Conservation (phyloP, 2,888 invertebrate species). For the Eristalis tenax region DNA sequence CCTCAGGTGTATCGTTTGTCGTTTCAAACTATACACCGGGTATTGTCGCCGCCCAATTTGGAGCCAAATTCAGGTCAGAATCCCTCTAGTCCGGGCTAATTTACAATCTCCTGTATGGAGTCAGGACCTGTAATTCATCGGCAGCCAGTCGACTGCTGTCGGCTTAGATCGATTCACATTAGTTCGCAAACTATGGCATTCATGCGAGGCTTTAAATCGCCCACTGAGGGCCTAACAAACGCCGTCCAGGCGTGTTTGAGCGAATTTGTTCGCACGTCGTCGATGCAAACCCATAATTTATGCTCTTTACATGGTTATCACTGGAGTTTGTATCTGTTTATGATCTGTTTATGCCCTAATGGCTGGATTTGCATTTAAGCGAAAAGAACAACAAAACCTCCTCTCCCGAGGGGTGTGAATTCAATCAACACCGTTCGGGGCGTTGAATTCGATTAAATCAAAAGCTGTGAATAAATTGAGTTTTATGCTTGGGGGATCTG, state of each 20-base stretch:
- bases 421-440: slow-evolving; percentile 12
- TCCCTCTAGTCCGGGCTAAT: background rate
- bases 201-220: background rate
- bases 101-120: background rate
- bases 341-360: slow-evolving; percentile 36
- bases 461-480: slow-evolving; percentile 29
- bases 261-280: slow-evolving; percentile 4
- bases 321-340: background rate
- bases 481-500: background rate
- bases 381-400: background rate
- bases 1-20: too few species aligned
- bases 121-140: background rate
- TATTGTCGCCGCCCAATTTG: background rate
- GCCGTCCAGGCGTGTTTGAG: too few species aligned
- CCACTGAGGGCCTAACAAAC: background rate
- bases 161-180: background rate
- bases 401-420: slow-evolving; percentile 1
- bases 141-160: background rate
- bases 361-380: slow-evolving; percentile 8
- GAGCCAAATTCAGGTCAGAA: background rate
- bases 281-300: slow-evolving; percentile 32
- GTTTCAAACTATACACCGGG: too few species aligned
- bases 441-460: slow-evolving; percentile 36
- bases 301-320: background rate
- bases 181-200: background rate